Evolutionary conservation across 2,888 invertebrate genomes (phyloP), one percentile per base, ranked within the genome.

Genomic region (Gibbula magus): DNA sequence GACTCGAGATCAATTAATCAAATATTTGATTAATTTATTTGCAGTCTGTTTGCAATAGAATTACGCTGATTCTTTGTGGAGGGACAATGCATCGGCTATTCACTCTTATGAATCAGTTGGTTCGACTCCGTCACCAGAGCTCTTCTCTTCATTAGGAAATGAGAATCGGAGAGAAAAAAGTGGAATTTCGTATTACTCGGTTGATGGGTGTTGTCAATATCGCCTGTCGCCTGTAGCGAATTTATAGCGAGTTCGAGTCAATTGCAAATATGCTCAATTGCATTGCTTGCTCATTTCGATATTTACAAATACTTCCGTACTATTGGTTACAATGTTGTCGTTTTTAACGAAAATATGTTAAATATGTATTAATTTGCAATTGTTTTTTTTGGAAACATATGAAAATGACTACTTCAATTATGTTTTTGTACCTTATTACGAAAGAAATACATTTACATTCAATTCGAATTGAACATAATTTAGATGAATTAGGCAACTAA

Each of bases 11-110:
- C 75, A 54, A 75, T 75, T 75, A 54, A 75, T 75, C 75, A 75
- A 75, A 75, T 54, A 75, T 75, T 75, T 54, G 75, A 32, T 75
- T 75, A 75, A 75, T 75, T 75, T 75, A 75, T 75, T 54, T 75
- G 75, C 54, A 54, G 75, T 35, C 75, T 35, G 75, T 54, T 75
- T 75, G 75, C 75, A 75, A 53, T 75, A 70, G 32, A 70, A 70
- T 70, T 70, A 70, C 70, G 70, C 35, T n/a, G 20, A 20, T 20
- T 35, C 70, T 70, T 70, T 70, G 70, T 70, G 25, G 18, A 25
- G 70, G 29, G 32, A 39, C 70, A 70, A 70, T 70, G 39, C 70
- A 18, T 7, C 25, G 8, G 7, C 29, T 39, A 35, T 35, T 70
- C 70, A n/a, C 70, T 32, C 35, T 70, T 35, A 39, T 39, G 70